Conservation (phyloP, 2,113 vertebrate species). For the Marmota flaviventris region DNA sequence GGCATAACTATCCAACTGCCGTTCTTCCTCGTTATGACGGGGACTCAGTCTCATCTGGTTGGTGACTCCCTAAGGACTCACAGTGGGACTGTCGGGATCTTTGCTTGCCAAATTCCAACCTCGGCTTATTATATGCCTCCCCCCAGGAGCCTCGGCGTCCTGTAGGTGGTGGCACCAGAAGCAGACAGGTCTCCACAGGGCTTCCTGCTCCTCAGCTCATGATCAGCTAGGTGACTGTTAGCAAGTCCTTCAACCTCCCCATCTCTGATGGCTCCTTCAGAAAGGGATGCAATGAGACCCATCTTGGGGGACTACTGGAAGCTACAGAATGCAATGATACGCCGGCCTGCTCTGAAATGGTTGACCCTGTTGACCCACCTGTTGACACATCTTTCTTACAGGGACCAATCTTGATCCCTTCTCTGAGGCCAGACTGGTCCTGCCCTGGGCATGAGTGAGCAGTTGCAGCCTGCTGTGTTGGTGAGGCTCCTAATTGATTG, state of each 20-base stretch:
- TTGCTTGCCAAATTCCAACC: neutral
- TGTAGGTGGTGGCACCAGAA: accelerated
- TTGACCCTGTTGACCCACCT: too few relatives aligned
- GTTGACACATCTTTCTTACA: neutral
- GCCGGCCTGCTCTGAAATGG: neutral
- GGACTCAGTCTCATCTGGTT: neutral
- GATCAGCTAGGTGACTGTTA: neutral
- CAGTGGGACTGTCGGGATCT: neutral
- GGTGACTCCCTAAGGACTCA: neutral
- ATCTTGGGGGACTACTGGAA: neutral
- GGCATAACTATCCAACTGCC: neutral
- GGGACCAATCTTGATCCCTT: neutral
- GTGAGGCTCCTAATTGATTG: neutral
- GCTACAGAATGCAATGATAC: accelerated
- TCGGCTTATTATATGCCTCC: neutral
- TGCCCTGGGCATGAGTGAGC: accelerated
- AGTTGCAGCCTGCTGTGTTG: neutral
- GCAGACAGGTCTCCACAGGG: accelerated
- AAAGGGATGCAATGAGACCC: neutral
- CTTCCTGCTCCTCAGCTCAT: neutral
- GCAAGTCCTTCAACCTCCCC: too few relatives aligned
- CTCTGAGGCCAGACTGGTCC: neutral
- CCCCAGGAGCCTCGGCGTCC: accelerated
- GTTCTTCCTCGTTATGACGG: neutral
- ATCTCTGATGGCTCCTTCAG: neutral